Base-by-base conservation (phyloP, 2,113 vertebrate species). In the Copsychus sechellarum region DNA sequence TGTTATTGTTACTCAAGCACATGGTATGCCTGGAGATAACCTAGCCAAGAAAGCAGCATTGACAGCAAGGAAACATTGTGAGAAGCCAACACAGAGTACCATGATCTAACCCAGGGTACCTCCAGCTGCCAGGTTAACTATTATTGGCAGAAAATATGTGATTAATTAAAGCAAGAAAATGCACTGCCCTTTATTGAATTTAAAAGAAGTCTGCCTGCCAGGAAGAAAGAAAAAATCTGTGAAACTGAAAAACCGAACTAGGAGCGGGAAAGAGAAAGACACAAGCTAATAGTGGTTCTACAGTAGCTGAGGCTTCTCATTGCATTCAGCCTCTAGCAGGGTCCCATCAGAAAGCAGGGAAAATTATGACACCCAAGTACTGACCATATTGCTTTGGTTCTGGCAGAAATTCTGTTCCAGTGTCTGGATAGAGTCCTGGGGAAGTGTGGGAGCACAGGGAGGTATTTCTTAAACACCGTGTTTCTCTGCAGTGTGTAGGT, bases 1-100 rank as follows among this genome's bases (percentile, higher is more conserved):
- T 94, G 74, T 96, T 92, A 73, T 76, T 95, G 73, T 94, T 95
- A 86, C 91, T 90, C 82, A 95, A 92, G 69, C 79, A 81, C 88
- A 67, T 78, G 78, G 81, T 73, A 95, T 85, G 85, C 87, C 56
- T 92, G 91, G 91, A 96, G 42, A 56, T 89, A 92, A 73, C 26
- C 43, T 85, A 83, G 89, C 91, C 93, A 95, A 95, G 87, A 94
- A 96, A 90, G 72, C 56, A 89, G 81, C 13, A 12, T 4, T 78
- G 81, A 79, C 16, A 85, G 40, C 67, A 93, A 88, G 92, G 45
- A 96, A 96, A 86, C 2, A 2, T 48, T 83, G 33, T 17, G 72
- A 70, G 77, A n/a, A 88, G 34, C 81, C 71, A 93, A 53, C 38
- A 86, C 38, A 71, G 38, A 95, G 80, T 43, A 70, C 64, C 73